These are phyloP conservation scores for Drosophila seguyi DNA, from an alignment of 1,140 invertebrate genomes.

Conservation along the genomic window DNA sequence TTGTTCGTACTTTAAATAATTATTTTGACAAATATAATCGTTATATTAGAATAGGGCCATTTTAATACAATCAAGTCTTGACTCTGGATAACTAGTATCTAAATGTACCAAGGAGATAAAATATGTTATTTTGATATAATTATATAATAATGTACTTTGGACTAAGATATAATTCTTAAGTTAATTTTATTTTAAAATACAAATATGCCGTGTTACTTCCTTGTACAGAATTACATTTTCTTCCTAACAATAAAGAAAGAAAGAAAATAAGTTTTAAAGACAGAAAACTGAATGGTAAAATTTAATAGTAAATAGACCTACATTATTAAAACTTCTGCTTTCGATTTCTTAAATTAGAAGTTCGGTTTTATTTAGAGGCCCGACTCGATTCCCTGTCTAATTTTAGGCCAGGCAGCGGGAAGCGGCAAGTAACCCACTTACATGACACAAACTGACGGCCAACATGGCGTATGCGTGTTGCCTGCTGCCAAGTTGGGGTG, in stretches of 20 bases:
- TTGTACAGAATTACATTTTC: no score
- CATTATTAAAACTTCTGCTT: neutral
- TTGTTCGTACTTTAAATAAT: neutral
- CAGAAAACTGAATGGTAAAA: no score
- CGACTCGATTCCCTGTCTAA: neutral
- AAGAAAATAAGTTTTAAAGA: no score
- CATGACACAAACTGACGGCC: slow-evolving; percentile 73
- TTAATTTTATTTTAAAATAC: neutral
- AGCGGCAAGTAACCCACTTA: slow-evolving; percentile 61
- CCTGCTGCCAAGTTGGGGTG: slow-evolving; percentile 53
- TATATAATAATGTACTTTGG: neutral
- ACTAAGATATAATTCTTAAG: neutral
- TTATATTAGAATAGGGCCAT: neutral
- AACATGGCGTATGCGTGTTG: slow-evolving; percentile 79
- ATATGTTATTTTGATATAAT: no score
- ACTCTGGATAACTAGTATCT: neutral
- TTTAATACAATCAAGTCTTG: no score
- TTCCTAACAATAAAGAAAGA: neutral
- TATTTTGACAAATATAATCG: neutral
- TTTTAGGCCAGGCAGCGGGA: slow-evolving; percentile 6
- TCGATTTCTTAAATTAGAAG: neutral
- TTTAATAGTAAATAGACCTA: neutral
- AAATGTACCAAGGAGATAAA: no score
- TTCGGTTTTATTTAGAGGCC: neutral
- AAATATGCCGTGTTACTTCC: neutral